These are phyloP conservation scores for Parasteatoda tepidariorum DNA, from an alignment of 1,140 invertebrate species.

Conservation along the genomic window DNA sequence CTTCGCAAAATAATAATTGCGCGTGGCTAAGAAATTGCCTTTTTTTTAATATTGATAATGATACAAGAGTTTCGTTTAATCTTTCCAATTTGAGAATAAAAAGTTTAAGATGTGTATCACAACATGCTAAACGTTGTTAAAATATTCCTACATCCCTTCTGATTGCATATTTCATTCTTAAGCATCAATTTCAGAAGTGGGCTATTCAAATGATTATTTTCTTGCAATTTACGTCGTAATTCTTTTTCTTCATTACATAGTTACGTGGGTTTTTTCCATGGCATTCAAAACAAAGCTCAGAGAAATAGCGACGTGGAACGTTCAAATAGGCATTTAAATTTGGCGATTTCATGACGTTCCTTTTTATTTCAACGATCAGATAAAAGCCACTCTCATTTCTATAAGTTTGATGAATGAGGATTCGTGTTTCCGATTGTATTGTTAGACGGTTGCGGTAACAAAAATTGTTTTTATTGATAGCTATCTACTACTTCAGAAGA, in stretches of 20 bases:
- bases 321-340: not conserved
- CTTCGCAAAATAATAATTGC: too few relatives aligned
- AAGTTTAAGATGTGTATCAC: too few relatives aligned
- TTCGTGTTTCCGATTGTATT: not conserved
- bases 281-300: not conserved
- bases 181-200: not conserved
- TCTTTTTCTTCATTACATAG: not conserved
- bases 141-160: too few relatives aligned
- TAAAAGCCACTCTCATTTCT: not conserved
- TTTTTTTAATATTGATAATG: too few relatives aligned
- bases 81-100: too few relatives aligned
- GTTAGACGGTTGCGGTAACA: not conserved
- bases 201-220: too few relatives aligned
- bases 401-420: not conserved
- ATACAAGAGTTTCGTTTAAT: too few relatives aligned
- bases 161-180: not conserved
- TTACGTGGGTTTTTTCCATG: not conserved
- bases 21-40: too few relatives aligned
- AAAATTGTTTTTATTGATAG: not conserved
- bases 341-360: not conserved
- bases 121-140: too few relatives aligned
- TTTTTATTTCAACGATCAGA: not conserved
- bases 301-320: not conserved
- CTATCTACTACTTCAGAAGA: too few relatives aligned
- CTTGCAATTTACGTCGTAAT: too few relatives aligned